Conservation (phyloP, 2,888 invertebrate species). For the Rotaria sp. region DNA sequence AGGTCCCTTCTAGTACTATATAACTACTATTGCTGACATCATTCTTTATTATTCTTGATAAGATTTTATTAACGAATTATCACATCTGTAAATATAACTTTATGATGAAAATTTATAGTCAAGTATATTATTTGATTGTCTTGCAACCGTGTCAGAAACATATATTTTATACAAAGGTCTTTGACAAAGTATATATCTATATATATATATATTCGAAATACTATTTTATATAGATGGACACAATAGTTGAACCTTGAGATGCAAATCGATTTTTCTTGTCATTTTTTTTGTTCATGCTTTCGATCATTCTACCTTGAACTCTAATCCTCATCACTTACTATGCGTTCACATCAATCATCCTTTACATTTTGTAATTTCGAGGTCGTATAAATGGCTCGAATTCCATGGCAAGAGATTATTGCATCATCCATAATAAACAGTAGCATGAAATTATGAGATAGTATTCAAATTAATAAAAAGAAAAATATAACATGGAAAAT, state of each 20-base stretch:
- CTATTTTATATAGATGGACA: neutral
- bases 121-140: neutral
- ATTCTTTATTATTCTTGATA: neutral
- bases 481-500: too few species aligned
- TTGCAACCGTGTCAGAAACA: neutral
- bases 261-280: neutral
- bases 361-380: neutral
- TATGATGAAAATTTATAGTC: neutral
- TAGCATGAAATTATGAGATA: neutral
- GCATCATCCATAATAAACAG: neutral
- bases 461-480: too few species aligned
- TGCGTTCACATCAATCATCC: neutral
- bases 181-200: neutral
- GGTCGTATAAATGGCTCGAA: neutral
- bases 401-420: neutral
- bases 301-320: neutral
- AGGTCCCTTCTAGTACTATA: too few species aligned
- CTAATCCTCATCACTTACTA: neutral
- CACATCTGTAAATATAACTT: neutral
- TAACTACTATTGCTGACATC: neutral
- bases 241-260: constrained; percentile 4
- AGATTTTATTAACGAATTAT: neutral
- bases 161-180: neutral
- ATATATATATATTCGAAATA: neutral
- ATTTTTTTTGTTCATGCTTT: neutral